Evolutionary conservation across 2,113 vertebrate genomes (phyloP).

Genomic region (Scartelaos histophorus): DNA sequence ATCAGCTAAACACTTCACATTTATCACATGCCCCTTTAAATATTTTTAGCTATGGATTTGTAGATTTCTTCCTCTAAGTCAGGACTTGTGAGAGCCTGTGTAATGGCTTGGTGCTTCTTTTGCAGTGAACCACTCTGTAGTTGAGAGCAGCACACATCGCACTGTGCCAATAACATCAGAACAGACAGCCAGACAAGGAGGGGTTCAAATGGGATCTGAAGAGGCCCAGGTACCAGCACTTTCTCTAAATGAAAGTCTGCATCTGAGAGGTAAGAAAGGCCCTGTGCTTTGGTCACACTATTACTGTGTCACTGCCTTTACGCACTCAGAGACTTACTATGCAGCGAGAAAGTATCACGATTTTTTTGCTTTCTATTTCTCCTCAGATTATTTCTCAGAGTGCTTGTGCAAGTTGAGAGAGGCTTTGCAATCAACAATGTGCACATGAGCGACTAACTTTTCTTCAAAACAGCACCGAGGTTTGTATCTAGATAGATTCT

Average conservation of each 20-base stretch:
- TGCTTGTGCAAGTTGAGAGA: background rate
- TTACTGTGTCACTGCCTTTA: constrained; percentile 5
- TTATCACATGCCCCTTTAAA: background rate
- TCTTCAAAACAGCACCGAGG: background rate
- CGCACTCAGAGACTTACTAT: constrained; percentile 12
- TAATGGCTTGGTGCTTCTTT: constrained; percentile 7
- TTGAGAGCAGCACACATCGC: constrained; percentile 25
- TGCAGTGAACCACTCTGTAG: constrained; percentile 13
- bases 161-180: constrained; percentile 30
- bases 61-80: constrained; percentile 1
- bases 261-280: constrained; percentile 19
- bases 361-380: background rate
- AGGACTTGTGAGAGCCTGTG: background rate
- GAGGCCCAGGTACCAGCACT: constrained; percentile 41
- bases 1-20: background rate
- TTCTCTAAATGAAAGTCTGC: constrained; percentile 52
- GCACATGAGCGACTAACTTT: background rate
- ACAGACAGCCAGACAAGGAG: constrained; percentile 15
- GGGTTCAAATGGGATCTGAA: constrained; percentile 62
- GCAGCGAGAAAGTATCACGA: background rate
- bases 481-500: background rate
- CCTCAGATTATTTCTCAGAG: background rate
- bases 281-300: constrained; percentile 11
- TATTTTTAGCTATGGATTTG: background rate
- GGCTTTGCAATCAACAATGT: background rate